Percentiles rank a stretch among this genome's conserved stretches.
Conservation (phyloP, 1,140 invertebrate species). For the Apis laboriosa region DNA sequence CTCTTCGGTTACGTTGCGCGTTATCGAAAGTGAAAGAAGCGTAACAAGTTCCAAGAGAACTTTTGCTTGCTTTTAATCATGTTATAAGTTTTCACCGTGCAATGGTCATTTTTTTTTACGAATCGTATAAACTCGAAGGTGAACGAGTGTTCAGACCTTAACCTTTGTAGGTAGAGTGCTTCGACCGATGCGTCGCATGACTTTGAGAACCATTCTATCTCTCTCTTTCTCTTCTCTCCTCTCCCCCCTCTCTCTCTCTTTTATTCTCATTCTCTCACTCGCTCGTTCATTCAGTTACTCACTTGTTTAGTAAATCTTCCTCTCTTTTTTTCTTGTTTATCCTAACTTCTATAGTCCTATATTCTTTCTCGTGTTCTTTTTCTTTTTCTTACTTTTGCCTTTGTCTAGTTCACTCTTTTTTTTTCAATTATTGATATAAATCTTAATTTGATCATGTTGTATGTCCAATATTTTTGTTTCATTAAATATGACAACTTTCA, state of each 20-base stretch:
- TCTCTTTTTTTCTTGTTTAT: conserved; percentile 9
- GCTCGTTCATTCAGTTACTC: conserved; percentile 29
- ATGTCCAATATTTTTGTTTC: not conserved
- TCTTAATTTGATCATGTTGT: not conserved
- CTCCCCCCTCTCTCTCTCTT: not conserved
- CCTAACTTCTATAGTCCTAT: conserved; percentile 11
- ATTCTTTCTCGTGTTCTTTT: not conserved
- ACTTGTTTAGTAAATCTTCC: conserved; percentile 35
- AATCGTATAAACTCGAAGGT: conserved; percentile 46
- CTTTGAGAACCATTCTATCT: conserved; percentile 43
- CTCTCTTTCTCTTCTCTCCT: not conserved
- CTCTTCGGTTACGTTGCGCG: not conserved
- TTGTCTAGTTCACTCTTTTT: not conserved
- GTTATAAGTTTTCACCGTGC: not conserved
- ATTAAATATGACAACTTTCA: not conserved
- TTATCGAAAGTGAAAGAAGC: conserved; percentile 48
- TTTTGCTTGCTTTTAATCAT: conserved; percentile 33
- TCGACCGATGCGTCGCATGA: conserved; percentile 53
- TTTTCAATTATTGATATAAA: conserved; percentile 2
- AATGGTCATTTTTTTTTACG: conserved; percentile 16
- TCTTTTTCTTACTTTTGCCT: conserved; percentile 3
- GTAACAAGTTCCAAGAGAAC: conserved; percentile 41
- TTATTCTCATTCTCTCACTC: not conserved
- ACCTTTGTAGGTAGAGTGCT: conserved; percentile 55
- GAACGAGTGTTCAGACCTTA: conserved; percentile 53